Evolutionary conservation across 2,797 vertebrate genomes (phyloP).

Genomic region (Sebastes iracundus): DNA sequence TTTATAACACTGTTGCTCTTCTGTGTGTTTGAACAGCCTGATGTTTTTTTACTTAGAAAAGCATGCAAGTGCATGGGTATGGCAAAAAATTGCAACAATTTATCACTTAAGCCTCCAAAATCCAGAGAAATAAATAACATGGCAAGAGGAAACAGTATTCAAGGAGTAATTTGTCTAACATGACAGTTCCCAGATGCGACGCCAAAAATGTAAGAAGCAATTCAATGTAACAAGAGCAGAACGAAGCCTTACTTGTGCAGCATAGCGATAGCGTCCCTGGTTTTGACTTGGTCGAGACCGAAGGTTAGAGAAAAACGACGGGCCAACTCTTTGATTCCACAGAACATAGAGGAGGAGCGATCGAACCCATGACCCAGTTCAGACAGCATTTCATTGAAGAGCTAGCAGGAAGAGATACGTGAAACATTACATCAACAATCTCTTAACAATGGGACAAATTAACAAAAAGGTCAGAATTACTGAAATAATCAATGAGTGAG

Average conservation of each 20-base stretch:
- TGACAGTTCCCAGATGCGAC: conserved; percentile 34
- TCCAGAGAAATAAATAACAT: conserved; percentile 16
- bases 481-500: not conserved
- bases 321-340: conserved; percentile 98
- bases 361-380: conserved; percentile 97
- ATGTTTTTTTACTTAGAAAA: not conserved
- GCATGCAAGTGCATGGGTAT: not conserved
- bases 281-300: conserved; percentile 98
- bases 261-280: conserved; percentile 99
- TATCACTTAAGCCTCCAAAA: conserved; percentile 29
- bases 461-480: not conserved
- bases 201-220: conserved; percentile 15
- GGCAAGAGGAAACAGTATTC: conserved; percentile 27
- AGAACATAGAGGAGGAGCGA: conserved; percentile 95
- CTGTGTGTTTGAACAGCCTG: not conserved
- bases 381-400: conserved; percentile 99
- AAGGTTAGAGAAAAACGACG: conserved; percentile 98
- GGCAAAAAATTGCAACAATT: conserved; percentile 12
- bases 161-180: conserved; percentile 41
- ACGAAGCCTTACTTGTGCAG: conserved; percentile 93
- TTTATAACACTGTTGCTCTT: not conserved
- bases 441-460: not conserved
- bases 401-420: conserved; percentile 72
- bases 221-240: not conserved
- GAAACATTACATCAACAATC: not conserved